Conservation (phyloP, 2,797 vertebrate genomes). For the Tinamus major region DNA sequence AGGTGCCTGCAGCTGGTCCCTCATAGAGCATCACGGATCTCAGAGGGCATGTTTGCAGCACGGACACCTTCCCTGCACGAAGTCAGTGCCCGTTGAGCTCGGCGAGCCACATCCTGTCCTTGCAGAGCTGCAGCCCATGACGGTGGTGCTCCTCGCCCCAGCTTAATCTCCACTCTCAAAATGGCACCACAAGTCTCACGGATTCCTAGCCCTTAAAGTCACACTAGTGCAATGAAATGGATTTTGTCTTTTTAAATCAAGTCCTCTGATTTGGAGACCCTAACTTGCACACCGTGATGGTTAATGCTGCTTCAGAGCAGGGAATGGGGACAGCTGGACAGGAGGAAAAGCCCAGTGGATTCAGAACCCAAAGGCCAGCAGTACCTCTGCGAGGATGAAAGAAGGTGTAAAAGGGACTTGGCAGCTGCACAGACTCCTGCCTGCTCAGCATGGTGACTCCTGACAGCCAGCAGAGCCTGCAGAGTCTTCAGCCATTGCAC, state of each 20-base stretch:
- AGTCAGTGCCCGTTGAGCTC: background rate
- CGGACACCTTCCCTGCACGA: fast-evolving
- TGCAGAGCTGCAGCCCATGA: background rate
- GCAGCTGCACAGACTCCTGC: background rate
- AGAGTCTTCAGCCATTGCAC: background rate
- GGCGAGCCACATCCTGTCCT: fast-evolving
- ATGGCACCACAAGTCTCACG: background rate
- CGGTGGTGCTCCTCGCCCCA: too few relatives aligned
- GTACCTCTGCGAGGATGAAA: conserved; percentile 11
- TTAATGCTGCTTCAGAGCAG: fast-evolving
- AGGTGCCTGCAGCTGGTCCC: fast-evolving
- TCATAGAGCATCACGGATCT: fast-evolving
- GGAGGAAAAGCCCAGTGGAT: background rate
- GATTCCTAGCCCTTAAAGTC: background rate
- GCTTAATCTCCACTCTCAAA: too few relatives aligned
- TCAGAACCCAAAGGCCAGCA: conserved; percentile 36
- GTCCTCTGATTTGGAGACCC: background rate
- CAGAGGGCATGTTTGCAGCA: background rate
- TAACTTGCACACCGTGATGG: background rate
- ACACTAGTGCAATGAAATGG: fast-evolving
- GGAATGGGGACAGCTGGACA: background rate
- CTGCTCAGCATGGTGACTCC: background rate
- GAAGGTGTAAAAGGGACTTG: background rate
- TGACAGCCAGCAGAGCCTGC: background rate
- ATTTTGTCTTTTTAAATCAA: background rate